Evolutionary conservation across 2,888 invertebrate species (phyloP), one percentile per base, ranked within the genome.

Genomic region (Melangyna quadrimaculata): DNA sequence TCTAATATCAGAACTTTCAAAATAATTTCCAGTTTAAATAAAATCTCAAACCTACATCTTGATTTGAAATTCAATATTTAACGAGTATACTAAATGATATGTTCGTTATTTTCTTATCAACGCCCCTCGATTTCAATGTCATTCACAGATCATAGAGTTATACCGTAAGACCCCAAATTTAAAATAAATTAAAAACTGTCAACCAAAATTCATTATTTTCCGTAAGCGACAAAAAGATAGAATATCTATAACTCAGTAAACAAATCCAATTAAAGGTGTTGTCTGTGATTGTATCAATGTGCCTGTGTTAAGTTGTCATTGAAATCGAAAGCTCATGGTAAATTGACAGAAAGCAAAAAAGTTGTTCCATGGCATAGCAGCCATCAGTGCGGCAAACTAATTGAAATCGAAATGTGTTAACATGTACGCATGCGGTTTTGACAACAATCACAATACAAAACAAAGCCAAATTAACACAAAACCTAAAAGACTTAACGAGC

Each of bases 391-490:
- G 19, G 37, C 45, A 17, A 43, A 70, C 57, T 73, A 81, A 81
- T 81, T 81, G 86, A 72, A 81, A 81, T 81, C 78, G 86, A 72
- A 70, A 78, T 70, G 61, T 86, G 77, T 86, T 67, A 86, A 77
- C 86, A 86, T 77, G 73, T 77, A 69, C 78, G 81, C 78, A 73
- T 86, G 81, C 77, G 81, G 81, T 86, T 86, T 69, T 27, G 69
- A 73, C 72, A 74, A 43, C 79, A 74, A 51, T 67, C 65, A 17
- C 17, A 14, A n/a, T n/a, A 12, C 17, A 43, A 45, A 78, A 78
- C 69, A 72, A 55, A 29, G 53, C 48, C 53, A n/a, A 55, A 61
- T 32, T 37, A 19, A 77, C 67, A 71, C 22, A 53, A 24, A 57
- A 48, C 37, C 17, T 24, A 63, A 70, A 67, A 0, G 35, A 22